These are phyloP conservation scores for Latrodectus hesperus DNA, from an alignment of 2,888 invertebrate genomes.

Conservation along the genomic window DNA sequence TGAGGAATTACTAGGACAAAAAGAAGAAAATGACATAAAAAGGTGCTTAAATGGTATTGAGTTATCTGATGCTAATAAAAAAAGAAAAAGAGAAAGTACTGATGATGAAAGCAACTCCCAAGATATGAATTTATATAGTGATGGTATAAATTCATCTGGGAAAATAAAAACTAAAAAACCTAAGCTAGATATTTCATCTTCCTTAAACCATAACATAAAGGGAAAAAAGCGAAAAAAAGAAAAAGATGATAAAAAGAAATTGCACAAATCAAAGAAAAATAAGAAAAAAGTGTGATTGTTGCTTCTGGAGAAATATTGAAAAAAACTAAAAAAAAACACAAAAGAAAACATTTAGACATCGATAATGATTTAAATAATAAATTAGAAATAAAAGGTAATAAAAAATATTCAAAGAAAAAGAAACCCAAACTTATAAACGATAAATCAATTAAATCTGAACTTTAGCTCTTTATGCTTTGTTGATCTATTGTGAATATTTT, in stretches of 20 bases:
- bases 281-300: neutral
- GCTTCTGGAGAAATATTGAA: neutral
- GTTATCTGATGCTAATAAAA: too few relatives aligned
- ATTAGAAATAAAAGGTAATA: neutral
- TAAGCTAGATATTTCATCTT: neutral
- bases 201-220: neutral
- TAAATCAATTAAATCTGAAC: neutral
- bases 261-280: neutral
- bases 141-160: neutral
- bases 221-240: neutral
- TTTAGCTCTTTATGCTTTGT: neutral
- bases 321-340: neutral
- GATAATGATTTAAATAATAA: neutral
- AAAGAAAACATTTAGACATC: neutral
- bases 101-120: too few relatives aligned
- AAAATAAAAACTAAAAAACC: neutral
- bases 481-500: too few relatives aligned
- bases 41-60: too few relatives aligned
- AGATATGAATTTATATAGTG: too few relatives aligned
- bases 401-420: neutral
- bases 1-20: neutral
- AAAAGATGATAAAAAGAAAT: neutral
- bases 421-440: neutral
- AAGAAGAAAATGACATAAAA: neutral
- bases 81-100: too few relatives aligned